A percentile compares a stretch with the other conserved stretches of the same genome.
phyloP scores from a whole-genome alignment of 1,140 invertebrate genomes.

The Drosophila dunni region DNA sequence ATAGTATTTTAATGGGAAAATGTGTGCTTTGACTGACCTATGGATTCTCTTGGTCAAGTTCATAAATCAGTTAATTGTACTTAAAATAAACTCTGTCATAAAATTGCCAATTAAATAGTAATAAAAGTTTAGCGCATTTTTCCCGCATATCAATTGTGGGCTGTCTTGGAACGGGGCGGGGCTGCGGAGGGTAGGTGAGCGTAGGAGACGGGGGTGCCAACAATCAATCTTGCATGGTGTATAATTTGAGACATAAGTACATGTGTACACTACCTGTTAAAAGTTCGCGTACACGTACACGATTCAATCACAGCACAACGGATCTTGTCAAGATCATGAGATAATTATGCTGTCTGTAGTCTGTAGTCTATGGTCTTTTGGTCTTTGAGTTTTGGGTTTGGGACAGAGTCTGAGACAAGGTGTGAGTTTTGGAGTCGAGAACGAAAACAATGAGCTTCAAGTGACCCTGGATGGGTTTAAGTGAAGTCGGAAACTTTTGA shows the following conservation, averaged over 20 bases:
- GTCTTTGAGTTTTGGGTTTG: conserved; percentile 1
- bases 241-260: conserved; percentile 27
- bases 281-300: conserved; percentile 9
- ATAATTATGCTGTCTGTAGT: conserved; percentile 43
- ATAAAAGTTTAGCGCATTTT: not conserved
- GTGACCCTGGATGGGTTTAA: conserved; percentile 57
- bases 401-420: not conserved
- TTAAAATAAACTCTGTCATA: conserved; percentile 15
- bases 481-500: not conserved
- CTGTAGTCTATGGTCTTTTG: conserved; percentile 5
- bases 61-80: conserved; percentile 17
- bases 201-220: not conserved
- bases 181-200: not conserved
- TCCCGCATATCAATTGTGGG: conserved; percentile 21
- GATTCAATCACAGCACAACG: conserved; percentile 17
- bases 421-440: not conserved
- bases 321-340: conserved; percentile 44
- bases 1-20: not conserved
- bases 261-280: conserved; percentile 7
- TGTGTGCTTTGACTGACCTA: not conserved
- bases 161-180: not conserved
- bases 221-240: conserved; percentile 34
- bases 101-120: conserved; percentile 43
- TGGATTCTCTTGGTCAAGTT: not conserved
- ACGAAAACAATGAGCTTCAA: conserved; percentile 18